Percentiles rank a stretch among this genome's conserved stretches.
phyloP scores from a whole-genome alignment of 1,140 invertebrate species.

The Drosophila suzukii region DNA sequence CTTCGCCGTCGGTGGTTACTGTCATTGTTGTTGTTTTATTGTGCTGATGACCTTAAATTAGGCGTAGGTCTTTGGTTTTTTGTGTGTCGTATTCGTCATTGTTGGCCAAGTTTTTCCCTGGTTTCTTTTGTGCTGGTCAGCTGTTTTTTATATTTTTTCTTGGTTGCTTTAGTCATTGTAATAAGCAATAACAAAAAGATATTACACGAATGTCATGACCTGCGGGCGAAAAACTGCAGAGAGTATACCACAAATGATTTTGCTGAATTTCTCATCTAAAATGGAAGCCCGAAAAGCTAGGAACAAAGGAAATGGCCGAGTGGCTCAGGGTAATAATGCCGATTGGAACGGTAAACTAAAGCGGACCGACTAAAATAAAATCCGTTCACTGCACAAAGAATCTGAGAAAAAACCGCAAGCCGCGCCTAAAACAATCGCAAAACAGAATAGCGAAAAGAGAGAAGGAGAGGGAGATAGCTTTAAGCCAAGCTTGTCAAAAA shows the following conservation, averaged over 20 bases:
- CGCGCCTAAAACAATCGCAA: conserved; percentile 47
- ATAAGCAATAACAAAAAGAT: conserved; percentile 68
- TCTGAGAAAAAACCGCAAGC: conserved; percentile 33
- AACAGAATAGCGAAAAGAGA: conserved; percentile 14
- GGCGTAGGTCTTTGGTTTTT: conserved; percentile 74
- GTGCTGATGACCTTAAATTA: conserved; percentile 82
- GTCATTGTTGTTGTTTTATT: conserved; percentile 71
- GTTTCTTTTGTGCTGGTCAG: conserved; percentile 49
- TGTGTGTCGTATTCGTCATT: conserved; percentile 45
- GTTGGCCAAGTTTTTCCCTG: conserved; percentile 61
- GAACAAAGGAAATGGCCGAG: conserved; percentile 33
- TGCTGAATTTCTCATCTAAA: conserved; percentile 24
- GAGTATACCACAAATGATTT: conserved; percentile 53
- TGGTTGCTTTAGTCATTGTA: conserved; percentile 48
- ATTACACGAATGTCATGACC: conserved; percentile 73
- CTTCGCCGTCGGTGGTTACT: conserved; percentile 13
- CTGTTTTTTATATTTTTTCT: conserved; percentile 40
- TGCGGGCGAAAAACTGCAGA: conserved; percentile 36
- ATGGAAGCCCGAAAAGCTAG: conserved; percentile 42
- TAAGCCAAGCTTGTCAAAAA: conserved; percentile 22
- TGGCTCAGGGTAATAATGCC: not conserved
- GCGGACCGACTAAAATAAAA: conserved; percentile 23
- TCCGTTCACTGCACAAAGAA: conserved; percentile 53
- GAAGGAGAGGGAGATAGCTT: conserved; percentile 8
- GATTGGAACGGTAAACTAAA: conserved; percentile 23